These are phyloP conservation scores for Arion vulgaris DNA, from an alignment of 1,140 invertebrate genomes.

Conservation along the genomic window DNA sequence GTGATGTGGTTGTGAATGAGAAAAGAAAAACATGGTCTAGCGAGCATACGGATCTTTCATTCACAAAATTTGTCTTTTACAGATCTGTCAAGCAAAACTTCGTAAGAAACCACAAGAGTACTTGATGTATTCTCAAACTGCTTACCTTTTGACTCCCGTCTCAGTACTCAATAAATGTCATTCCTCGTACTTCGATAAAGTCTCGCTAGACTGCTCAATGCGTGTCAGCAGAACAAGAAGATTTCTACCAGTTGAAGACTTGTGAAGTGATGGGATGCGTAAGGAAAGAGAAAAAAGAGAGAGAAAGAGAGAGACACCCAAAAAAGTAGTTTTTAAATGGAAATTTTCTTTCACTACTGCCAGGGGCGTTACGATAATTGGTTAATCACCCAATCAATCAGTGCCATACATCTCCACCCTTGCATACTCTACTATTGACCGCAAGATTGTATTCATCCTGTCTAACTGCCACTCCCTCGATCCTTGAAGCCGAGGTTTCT, in stretches of 20 bases:
- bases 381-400: not conserved
- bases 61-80: not conserved
- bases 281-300: not conserved
- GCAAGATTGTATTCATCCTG: too few species aligned
- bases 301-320: too few species aligned
- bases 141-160: conserved; percentile 1
- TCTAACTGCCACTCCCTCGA: too few species aligned
- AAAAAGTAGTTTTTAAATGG: too few species aligned
- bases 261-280: not conserved
- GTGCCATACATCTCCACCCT: not conserved
- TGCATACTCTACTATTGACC: too few species aligned
- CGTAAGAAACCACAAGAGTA: not conserved
- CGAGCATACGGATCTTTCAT: too few species aligned
- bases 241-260: not conserved
- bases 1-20: too few species aligned
- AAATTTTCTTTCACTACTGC: not conserved
- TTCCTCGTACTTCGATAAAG: not conserved
- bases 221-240: not conserved
- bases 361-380: not conserved
- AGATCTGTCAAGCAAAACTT: not conserved
- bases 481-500: too few species aligned
- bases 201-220: not conserved
- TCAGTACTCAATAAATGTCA: not conserved
- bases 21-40: too few species aligned
- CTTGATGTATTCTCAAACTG: not conserved